Conservation (phyloP, 2,888 invertebrate genomes). For the Ferrisia virgata region DNA sequence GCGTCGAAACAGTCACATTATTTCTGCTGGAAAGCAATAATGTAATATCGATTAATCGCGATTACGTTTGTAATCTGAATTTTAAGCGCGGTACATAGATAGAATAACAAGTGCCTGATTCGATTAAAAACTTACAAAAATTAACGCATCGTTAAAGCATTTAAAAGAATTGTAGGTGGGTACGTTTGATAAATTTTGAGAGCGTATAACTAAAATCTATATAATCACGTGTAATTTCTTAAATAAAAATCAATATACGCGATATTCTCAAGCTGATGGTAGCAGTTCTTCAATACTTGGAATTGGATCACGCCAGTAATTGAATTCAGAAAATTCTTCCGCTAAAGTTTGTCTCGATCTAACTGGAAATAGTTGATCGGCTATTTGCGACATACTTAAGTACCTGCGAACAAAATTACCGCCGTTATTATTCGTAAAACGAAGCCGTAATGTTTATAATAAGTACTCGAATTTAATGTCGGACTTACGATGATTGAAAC, state of each 20-base stretch:
- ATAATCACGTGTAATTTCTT: neutral
- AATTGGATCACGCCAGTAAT: conserved; percentile 90
- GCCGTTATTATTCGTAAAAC: conserved; percentile 28
- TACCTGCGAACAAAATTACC: conserved; percentile 64
- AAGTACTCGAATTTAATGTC: neutral
- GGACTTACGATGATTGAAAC: conserved; percentile 93
- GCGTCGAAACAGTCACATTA: neutral
- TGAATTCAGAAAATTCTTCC: conserved; percentile 67
- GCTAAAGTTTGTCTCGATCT: conserved; percentile 57
- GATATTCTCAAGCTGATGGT: neutral
- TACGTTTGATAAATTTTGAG: neutral
- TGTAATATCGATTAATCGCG: neutral
- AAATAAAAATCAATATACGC: neutral
- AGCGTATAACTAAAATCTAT: neutral
- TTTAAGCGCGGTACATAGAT: no score
- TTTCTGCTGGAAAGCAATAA: neutral
- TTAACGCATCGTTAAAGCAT: neutral
- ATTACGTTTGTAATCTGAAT: no score
- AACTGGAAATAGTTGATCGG: conserved; percentile 90
- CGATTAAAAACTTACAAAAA: neutral
- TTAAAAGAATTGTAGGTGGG: neutral
- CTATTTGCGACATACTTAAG: conserved; percentile 87
- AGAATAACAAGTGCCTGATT: neutral
- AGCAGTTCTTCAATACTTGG: conserved; percentile 55
- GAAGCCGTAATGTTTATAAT: no score